Base-by-base conservation (phyloP, 2,113 vertebrate species). In the Procavia capensis region DNA sequence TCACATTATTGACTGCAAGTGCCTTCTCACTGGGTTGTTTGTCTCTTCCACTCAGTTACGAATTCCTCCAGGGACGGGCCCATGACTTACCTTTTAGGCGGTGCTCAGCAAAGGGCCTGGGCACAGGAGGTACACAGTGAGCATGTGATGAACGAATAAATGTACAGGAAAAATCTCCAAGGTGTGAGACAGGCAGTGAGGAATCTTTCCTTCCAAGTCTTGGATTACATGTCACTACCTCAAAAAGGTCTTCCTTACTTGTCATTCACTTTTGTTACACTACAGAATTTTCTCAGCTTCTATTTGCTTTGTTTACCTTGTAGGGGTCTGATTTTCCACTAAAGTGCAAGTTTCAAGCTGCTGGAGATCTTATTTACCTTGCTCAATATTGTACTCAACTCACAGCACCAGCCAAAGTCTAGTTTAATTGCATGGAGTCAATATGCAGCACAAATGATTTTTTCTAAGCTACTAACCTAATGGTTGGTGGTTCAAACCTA, bases 221-320 rank as follows among this genome's bases (percentile, higher is more conserved):
- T 43, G 34, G 31, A 66, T 45, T 59, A 19, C 39, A 94, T 25
- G 70, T 47, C 68, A 36, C 34, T 84, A 72, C 72, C 63, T 27
- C 39, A 72, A n/a, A 86, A 39, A 93, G 31, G 17, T 43, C 74
- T 64, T 45, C 85, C 41, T 45, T 70, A 16, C 5, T 10, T 36
- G 70, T 3, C 6, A 70, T 10, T 5, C 20, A 39, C 16, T 88
- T 59, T 74, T 63, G 29, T 39, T 22, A n/a, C 9, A 57, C 31
- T 41, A 47, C 1, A 59, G 45, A 75, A 57, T 34, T 61, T 36
- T 78, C 29, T 29, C 47, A 19, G 36, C 75, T 85, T 95, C 57
- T 31, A 54, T 50, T 78, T 92, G 39, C 47, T 72, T 78, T 88
- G 16, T 24, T 95, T 92, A n/a, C n/a, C 19, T 89, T 85, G 90